phyloP scores from a whole-genome alignment of 1,140 invertebrate genomes.

The Drosophila ironensis region DNA sequence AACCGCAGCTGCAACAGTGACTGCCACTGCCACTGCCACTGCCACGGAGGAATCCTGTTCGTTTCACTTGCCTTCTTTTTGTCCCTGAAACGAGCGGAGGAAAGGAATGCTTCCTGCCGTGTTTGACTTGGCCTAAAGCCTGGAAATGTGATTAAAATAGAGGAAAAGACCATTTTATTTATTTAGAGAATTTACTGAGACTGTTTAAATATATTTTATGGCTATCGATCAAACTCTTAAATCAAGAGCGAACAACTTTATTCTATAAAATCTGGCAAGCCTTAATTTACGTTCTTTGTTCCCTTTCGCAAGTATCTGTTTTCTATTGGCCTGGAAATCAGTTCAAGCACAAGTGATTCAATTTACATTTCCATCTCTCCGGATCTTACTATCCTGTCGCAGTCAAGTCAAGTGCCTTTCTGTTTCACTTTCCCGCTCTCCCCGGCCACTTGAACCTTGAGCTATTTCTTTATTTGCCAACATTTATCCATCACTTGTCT shows the following conservation, averaged over 20 bases:
- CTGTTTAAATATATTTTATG: background rate
- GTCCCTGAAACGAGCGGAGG: background rate
- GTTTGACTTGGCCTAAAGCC: constrained; percentile 6
- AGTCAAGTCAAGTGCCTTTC: constrained; percentile 15
- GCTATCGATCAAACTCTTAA: background rate
- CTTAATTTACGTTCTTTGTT: too few relatives aligned
- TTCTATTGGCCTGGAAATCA: constrained; percentile 16
- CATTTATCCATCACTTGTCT: constrained; percentile 49
- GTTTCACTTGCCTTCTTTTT: background rate
- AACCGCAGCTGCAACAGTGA: background rate
- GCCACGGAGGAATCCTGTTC: constrained; percentile 4
- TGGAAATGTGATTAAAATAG: constrained; percentile 5
- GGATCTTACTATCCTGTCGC: constrained; percentile 10
- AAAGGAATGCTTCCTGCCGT: background rate
- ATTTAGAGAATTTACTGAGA: too few relatives aligned
- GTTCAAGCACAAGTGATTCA: constrained; percentile 21
- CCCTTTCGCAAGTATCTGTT: too few relatives aligned
- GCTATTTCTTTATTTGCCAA: constrained; percentile 42
- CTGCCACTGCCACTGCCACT: constrained; percentile 6
- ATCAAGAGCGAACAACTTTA: too few relatives aligned
- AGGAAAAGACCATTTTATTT: too few relatives aligned
- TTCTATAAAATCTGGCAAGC: too few relatives aligned
- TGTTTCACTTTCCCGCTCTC: background rate
- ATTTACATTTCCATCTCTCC: constrained; percentile 34
- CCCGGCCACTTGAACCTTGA: background rate